Base-by-base conservation (phyloP, 2,888 invertebrate species). In the Notocelia uddmanniana region DNA sequence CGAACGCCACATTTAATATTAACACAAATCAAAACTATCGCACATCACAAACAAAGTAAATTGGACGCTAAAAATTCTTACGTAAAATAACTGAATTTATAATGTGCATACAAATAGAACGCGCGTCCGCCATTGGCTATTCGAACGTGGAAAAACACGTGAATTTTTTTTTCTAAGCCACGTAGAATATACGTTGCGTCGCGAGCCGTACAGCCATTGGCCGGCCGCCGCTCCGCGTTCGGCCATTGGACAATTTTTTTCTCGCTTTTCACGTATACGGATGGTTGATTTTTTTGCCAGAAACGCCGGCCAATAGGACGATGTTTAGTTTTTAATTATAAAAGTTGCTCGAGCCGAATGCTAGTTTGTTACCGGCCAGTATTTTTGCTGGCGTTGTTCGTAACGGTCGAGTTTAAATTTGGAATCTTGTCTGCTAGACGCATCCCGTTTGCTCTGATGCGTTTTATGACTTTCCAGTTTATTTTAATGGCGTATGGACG, bases 191-290 rank as follows among this genome's bases (percentile, higher is more conserved):
- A 93, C 91, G 89, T 90, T 87, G 85, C 85, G 85, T 83, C 79
- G 80, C 77, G 78, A 76, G 79, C 78, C 74, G 77, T 76, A 74
- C 83, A 78, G 76, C 78, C 83, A 92, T 92, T 92, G 93, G 93
- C 76, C 85, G 86, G 67, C 78, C 77, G 74, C 67, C 74, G 75
- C 76, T 76, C 78, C 82, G 83, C 79, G 77, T 81, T 74, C 84
- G 82, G 79, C 89, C 83, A 92, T 92, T 93, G 93, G 93, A 81
- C 80, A 83, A 82, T 85, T 89, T 93, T n/a, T 93, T 92, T 87
- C 87, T 83, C 85, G 85, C 90, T 92, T 93, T 92, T 89, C 91
- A 91, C 92, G 90, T 90, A 88, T 86, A 89, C 87, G 89, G 88
- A 82, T 78, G 75, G 83, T 83, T 82, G 78, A 82, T 79, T 89